phyloP scores from a whole-genome alignment of 1,140 invertebrate genomes.

The Colletes gigas region DNA sequence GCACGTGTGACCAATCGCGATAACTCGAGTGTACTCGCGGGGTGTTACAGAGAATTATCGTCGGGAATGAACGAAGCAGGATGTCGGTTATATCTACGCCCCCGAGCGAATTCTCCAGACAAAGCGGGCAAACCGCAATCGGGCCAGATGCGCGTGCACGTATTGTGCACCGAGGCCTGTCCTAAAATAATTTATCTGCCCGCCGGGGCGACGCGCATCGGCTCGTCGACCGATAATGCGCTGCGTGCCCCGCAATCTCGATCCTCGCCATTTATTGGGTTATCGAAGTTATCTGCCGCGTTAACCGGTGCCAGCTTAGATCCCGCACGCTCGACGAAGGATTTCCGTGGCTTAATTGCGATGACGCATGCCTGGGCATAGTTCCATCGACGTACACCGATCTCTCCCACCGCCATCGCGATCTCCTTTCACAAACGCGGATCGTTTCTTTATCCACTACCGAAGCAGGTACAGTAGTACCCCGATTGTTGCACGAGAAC shows the following conservation, averaged over 20 bases:
- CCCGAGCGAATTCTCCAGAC: conserved; percentile 69
- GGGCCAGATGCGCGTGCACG: conserved; percentile 54
- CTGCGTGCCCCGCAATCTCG: conserved; percentile 44
- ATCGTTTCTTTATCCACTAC: no score
- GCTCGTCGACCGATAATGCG: conserved; percentile 43
- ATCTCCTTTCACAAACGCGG: not conserved
- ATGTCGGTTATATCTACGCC: conserved; percentile 71
- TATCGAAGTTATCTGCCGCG: conserved; percentile 58
- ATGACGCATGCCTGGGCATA: not conserved
- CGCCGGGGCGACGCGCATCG: conserved; percentile 18
- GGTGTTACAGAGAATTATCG: conserved; percentile 58
- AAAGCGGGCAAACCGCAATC: conserved; percentile 62
- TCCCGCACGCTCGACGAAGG: conserved; percentile 1
- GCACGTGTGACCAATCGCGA: conserved; percentile 67
- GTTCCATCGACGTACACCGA: not conserved
- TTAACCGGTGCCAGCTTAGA: conserved; percentile 15
- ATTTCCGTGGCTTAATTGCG: conserved; percentile 29
- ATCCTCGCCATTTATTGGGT: conserved; percentile 53
- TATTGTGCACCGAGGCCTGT: conserved; percentile 53
- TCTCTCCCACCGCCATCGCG: not conserved
- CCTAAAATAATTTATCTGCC: conserved; percentile 65
- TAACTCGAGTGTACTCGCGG: conserved; percentile 58
- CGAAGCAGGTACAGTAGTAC: no score
- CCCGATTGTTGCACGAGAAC: no score
- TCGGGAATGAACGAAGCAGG: conserved; percentile 67